Percentiles rank a stretch among this genome's conserved stretches.
Evolutionary conservation across 1,140 invertebrate genomes (phyloP).

Genomic region (Saccostrea echinata): DNA sequence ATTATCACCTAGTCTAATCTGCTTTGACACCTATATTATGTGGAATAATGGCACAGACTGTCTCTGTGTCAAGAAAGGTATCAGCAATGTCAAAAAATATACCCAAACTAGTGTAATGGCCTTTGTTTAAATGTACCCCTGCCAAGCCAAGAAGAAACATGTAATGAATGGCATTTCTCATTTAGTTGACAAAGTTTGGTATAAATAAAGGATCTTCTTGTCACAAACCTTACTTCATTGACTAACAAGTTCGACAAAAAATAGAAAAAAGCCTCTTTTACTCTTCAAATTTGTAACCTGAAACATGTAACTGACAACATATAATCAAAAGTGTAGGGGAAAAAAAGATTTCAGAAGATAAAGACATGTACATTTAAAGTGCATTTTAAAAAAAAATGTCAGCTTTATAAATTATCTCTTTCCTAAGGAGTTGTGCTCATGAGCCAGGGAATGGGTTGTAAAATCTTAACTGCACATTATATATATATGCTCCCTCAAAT

Average conservation of each 20-base stretch:
- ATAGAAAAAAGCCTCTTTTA: neutral
- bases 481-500: slow-evolving; percentile 1
- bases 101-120: slow-evolving; percentile 2
- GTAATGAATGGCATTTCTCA: slow-evolving; percentile 14
- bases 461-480: neutral
- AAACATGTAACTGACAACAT: neutral
- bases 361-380: no score
- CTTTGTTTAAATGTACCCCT: neutral
- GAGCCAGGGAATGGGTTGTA: neutral
- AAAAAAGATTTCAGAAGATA: no score
- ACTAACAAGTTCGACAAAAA: slow-evolving; percentile 13
- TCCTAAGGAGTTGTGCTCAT: neutral
- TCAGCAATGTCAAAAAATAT: slow-evolving; percentile 15
- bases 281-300: neutral
- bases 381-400: no score
- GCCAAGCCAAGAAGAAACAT: slow-evolving; percentile 32
- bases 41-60: slow-evolving; percentile 11
- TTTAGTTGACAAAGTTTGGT: neutral
- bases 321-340: no score
- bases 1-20: neutral
- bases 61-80: neutral
- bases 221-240: neutral
- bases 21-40: slow-evolving; percentile 7
- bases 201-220: neutral
- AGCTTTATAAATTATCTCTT: neutral